Evolutionary conservation across 2,797 vertebrate genomes (phyloP).

Genomic region (Pipistrellus pipistrellus): DNA sequence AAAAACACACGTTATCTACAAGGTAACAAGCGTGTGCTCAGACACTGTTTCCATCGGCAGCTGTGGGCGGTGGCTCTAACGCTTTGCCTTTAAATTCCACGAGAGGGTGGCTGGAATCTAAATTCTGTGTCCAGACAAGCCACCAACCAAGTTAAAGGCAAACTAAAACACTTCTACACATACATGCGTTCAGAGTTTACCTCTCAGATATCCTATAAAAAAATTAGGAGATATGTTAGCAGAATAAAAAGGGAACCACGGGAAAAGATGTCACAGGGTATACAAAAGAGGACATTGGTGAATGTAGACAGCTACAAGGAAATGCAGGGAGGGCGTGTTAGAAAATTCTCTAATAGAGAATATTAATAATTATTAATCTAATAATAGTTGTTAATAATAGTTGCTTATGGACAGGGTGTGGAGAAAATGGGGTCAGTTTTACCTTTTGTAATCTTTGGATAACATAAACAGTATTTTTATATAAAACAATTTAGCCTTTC

Average conservation of each 20-base stretch:
- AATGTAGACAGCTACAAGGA: not conserved
- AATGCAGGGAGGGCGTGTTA: not conserved
- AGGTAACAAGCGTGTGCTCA: not conserved
- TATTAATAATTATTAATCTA: too few relatives aligned
- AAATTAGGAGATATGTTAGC: not conserved
- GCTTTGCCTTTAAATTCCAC: not conserved
- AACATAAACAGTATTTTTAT: not conserved
- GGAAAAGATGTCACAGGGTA: not conserved
- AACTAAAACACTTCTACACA: conserved; percentile 13
- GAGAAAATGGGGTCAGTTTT: not conserved
- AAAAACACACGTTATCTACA: not conserved
- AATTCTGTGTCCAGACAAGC: conserved; percentile 47
- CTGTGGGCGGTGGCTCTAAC: not conserved
- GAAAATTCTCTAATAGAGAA: not conserved
- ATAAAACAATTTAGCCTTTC: not conserved
- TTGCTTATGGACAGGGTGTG: not conserved
- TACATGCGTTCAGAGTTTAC: not conserved
- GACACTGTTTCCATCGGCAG: not conserved
- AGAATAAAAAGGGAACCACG: not conserved
- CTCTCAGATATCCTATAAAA: not conserved
- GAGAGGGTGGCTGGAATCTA: conserved; percentile 10
- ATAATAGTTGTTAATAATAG: not conserved
- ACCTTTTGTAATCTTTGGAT: not conserved
- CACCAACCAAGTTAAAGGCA: not conserved
- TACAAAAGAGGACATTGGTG: not conserved